phyloP scores from a whole-genome alignment of 2,888 invertebrate species.

The Drosophila pseudotalamancana region DNA sequence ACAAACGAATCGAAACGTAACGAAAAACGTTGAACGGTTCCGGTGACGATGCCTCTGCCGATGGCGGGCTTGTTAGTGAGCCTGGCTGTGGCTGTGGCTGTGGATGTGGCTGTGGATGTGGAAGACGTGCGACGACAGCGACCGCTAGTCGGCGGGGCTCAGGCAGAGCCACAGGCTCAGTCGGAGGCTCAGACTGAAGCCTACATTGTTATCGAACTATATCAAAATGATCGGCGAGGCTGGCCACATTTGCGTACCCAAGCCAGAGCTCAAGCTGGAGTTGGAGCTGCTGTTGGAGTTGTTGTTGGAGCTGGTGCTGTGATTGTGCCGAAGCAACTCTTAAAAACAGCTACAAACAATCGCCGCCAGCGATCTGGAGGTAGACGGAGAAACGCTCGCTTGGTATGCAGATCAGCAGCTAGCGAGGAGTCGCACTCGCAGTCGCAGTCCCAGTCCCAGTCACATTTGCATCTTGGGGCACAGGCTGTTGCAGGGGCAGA shows the following conservation, averaged over 20 bases:
- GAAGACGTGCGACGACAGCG: constrained; percentile 47
- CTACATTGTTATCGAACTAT: constrained; percentile 79
- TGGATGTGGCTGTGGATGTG: constrained; percentile 42
- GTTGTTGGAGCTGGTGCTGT: constrained; percentile 26
- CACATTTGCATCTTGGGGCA: constrained; percentile 66
- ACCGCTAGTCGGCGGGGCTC: constrained; percentile 54
- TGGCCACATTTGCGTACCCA: constrained; percentile 72
- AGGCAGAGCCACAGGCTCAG: constrained; percentile 10
- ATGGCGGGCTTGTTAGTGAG: constrained; percentile 60
- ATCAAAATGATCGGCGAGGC: constrained; percentile 77
- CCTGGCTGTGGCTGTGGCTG: too few relatives aligned
- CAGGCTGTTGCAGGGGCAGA: background rate
- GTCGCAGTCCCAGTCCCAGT: constrained; percentile 34
- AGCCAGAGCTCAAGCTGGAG: constrained; percentile 9
- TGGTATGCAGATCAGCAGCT: constrained; percentile 78
- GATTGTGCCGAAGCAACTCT: constrained; percentile 40
- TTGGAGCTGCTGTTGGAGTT: background rate
- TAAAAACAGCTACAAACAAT: constrained; percentile 74
- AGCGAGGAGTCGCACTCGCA: constrained; percentile 30
- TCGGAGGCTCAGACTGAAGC: constrained; percentile 18
- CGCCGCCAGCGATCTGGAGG: constrained; percentile 75
- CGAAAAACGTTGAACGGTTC: constrained; percentile 61
- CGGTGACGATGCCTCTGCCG: constrained; percentile 44
- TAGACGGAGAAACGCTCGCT: constrained; percentile 46
- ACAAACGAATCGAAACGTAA: constrained; percentile 62